Evolutionary conservation across 2,797 vertebrate species (phyloP).

Genomic region (Protosalanx chinensis): DNA sequence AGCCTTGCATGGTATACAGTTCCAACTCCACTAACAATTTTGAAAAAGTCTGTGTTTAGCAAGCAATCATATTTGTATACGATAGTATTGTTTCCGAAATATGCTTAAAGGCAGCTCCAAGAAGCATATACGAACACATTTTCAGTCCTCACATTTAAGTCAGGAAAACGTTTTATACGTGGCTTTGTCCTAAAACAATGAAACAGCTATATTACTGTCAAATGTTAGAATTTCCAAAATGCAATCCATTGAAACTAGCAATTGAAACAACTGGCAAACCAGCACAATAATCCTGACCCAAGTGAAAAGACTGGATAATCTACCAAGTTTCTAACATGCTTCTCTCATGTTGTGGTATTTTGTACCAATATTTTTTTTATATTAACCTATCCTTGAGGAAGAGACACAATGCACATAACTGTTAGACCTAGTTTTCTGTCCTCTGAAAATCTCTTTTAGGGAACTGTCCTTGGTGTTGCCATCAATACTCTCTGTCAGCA

Average conservation of each 20-base stretch:
- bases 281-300: too few relatives aligned
- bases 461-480: slow-evolving; percentile 47
- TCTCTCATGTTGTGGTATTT: slow-evolving; percentile 41
- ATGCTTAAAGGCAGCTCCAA: neutral
- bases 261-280: too few relatives aligned
- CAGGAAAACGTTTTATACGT: too few relatives aligned
- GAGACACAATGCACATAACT: slow-evolving; percentile 43
- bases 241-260: too few relatives aligned
- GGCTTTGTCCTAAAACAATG: too few relatives aligned
- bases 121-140: neutral
- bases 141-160: too few relatives aligned
- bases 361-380: slow-evolving; percentile 28
- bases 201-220: too few relatives aligned
- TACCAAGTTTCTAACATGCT: too few relatives aligned
- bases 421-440: slow-evolving; percentile 51
- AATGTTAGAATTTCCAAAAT: too few relatives aligned
- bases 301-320: too few relatives aligned
- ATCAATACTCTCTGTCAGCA: slow-evolving; percentile 43
- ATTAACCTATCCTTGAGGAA: slow-evolving; percentile 30
- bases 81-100: neutral
- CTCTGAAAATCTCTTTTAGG: slow-evolving; percentile 27
- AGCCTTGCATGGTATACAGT: neutral
- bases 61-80: neutral
- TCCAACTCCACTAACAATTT: too few relatives aligned
- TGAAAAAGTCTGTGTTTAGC: neutral